phyloP scores from a whole-genome alignment of 2,113 vertebrate species.

The Pseudonaja textilis region DNA sequence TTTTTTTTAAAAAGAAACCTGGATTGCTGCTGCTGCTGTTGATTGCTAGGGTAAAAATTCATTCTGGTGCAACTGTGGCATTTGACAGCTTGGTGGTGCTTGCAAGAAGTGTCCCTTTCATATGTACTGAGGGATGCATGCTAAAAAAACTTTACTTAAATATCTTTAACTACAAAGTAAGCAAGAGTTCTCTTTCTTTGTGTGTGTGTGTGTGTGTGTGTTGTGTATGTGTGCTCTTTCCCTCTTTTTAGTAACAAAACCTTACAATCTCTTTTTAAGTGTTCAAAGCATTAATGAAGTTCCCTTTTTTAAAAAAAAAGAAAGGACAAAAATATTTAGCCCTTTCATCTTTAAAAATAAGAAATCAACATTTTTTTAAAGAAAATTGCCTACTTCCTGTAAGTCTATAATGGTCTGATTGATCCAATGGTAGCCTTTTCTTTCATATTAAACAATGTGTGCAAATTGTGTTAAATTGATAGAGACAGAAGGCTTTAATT shows the following conservation, averaged over 20 bases:
- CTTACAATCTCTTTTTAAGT: neutral
- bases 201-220: neutral
- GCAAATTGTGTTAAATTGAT: neutral
- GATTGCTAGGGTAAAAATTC: neutral
- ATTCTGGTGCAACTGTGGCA: neutral
- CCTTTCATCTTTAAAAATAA: neutral
- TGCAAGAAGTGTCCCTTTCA: neutral
- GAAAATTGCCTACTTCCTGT: neutral
- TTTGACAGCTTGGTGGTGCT: neutral
- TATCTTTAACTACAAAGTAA: neutral
- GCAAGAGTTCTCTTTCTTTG: neutral
- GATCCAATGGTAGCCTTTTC: neutral
- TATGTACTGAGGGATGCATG: neutral
- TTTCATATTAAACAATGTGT: neutral
- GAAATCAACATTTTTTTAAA: neutral
- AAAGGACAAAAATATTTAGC: neutral
- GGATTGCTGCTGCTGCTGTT: neutral
- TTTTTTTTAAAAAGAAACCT: neutral
- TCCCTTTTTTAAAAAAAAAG: neutral
- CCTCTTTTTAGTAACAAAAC: neutral
- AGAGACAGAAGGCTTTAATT: neutral
- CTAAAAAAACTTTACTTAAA: neutral
- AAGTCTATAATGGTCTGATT: neutral
- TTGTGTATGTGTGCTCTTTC: neutral
- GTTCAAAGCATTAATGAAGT: neutral